Base-by-base conservation (phyloP, 1,140 invertebrate species). In the Probaryconus sp. region DNA sequence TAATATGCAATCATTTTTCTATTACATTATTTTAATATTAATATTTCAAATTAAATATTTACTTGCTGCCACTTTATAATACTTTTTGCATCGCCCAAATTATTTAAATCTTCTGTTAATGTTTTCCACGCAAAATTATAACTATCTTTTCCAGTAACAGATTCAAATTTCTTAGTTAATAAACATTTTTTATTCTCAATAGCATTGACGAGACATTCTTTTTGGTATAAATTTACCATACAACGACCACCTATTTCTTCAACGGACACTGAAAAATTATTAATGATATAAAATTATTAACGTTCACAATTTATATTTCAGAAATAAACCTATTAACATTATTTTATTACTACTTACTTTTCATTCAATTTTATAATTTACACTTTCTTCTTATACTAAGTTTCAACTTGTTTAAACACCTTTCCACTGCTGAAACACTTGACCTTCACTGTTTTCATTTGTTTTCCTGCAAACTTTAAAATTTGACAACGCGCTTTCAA, bases 21-120 rank as follows among this genome's bases (percentile, higher is more conserved):
- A 35, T 35, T 35, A 13, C 33, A 35, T 35, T 35, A 35, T 35
- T 35, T 35, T 35, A 14, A 35, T 10, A 35, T 35, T 13, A 35
- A 35, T 35, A 35, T 35, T 35, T 35, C 5, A 35, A 11, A 10
- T 35, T 1, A 35, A 35, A 35, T 13, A 35, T 35, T 35, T 35
- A 24, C 21, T 24, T 24, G 21, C 21, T 24, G 33, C 33, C 33
- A 35, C 6, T 14, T 35, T 35, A 35, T 35, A 13, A 6, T 35
- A 35, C 33, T 35, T 35, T 35, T 35, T 35, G 33, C 10, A 13
- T 35, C 33, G 33, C 33, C 33, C 14, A 35, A 13, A 35, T 35
- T 35, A 35, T 35, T 35, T 14, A 35, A 35, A 35, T 35, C 33
- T 5, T 35, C 33, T 35, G 33, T 13, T 35, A 35, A 35, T 5